Conservation (phyloP, 2,888 invertebrate genomes). For the Scaptomyza flava region DNA sequence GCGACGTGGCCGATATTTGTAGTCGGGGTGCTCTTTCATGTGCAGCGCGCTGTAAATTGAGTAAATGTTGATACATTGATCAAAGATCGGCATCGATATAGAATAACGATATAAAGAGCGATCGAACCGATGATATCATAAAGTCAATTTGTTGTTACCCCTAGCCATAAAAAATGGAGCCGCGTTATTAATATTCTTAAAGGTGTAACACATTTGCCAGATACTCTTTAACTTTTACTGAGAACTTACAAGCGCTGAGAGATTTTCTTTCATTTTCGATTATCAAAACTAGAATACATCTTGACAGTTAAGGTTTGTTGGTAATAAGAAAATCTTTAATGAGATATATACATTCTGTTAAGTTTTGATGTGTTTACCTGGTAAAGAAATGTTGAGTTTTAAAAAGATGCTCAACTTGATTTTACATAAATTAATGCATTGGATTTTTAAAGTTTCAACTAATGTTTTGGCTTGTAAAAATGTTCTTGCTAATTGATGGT, state of each 20-base stretch:
- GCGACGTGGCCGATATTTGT: slow-evolving; percentile 94
- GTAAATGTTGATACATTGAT: slow-evolving; percentile 68
- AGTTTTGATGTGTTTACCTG: too few species aligned
- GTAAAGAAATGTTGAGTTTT: too few species aligned
- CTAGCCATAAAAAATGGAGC: slow-evolving; percentile 28
- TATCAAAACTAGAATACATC: too few species aligned
- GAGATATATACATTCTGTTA: too few species aligned
- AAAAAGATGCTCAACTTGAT: too few species aligned
- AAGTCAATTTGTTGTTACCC: slow-evolving; percentile 43
- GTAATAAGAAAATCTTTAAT: too few species aligned
- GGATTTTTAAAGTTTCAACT: too few species aligned
- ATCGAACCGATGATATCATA: slow-evolving; percentile 61
- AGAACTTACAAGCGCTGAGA: background rate
- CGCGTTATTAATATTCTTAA: background rate
- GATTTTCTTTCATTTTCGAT: background rate
- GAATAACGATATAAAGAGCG: slow-evolving; percentile 53
- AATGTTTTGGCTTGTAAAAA: too few species aligned
- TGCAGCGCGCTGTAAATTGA: slow-evolving; percentile 90
- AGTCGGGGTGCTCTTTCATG: slow-evolving; percentile 97
- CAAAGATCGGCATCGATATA: slow-evolving; percentile 60
- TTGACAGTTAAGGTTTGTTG: too few species aligned
- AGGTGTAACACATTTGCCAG: background rate
- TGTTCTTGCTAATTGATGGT: too few species aligned
- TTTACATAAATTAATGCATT: too few species aligned
- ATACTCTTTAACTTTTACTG: slow-evolving; percentile 22